Evolutionary conservation across 2,797 vertebrate species (phyloP).

Genomic region (Enteromius treurensis): DNA sequence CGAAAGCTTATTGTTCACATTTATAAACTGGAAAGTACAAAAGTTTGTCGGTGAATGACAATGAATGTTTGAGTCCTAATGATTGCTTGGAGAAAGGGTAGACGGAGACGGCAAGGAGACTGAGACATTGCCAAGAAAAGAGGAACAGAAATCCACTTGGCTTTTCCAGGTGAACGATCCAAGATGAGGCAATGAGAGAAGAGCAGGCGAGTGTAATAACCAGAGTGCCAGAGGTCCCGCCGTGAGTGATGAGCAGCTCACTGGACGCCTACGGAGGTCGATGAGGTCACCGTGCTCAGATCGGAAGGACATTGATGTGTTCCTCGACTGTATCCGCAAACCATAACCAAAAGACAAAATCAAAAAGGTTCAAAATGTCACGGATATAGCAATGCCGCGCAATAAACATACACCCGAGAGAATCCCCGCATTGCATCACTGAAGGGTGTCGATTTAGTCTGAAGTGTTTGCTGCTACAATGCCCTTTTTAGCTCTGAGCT

Average conservation of each 20-base stretch:
- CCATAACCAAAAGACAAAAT: constrained; percentile 74
- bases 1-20: constrained; percentile 45
- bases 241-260: constrained; percentile 76
- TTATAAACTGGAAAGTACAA: constrained; percentile 42
- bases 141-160: constrained; percentile 47
- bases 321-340: constrained; percentile 75
- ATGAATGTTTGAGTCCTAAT: constrained; percentile 33
- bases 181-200: constrained; percentile 29
- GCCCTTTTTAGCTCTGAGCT: constrained; percentile 31
- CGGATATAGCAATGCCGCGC: constrained; percentile 16
- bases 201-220: constrained; percentile 73
- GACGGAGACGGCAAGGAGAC: constrained; percentile 22
- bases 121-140: constrained; percentile 39
- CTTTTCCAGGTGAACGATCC: constrained; percentile 56
- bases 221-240: constrained; percentile 70
- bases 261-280: constrained; percentile 74
- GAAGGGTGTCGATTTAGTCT: not conserved
- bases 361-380: constrained; percentile 77
- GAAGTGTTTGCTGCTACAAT: not conserved
- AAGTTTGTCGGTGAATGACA: constrained; percentile 28
- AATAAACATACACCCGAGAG: constrained; percentile 36
- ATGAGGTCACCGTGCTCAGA: constrained; percentile 69
- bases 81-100: constrained; percentile 43
- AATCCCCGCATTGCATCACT: not conserved
- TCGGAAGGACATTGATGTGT: constrained; percentile 77